These are phyloP conservation scores for Rhinolophus sinicus DNA, from an alignment of 2,113 vertebrate genomes.

Conservation along the genomic window DNA sequence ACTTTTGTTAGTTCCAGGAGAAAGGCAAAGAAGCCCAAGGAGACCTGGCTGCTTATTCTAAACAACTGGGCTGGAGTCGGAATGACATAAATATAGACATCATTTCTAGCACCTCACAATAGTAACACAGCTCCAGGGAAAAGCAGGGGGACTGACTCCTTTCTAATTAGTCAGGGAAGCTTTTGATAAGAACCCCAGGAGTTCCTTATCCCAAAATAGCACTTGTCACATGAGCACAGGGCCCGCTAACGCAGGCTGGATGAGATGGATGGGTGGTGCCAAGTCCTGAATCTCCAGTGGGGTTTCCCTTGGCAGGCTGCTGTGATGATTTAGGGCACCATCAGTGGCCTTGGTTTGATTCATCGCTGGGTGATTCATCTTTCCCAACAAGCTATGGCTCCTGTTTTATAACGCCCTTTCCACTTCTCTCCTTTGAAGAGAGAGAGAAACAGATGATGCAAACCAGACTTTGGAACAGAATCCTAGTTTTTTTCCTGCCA, in stretches of 20 bases:
- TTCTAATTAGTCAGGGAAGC: slow-evolving; percentile 49
- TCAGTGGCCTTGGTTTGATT: slow-evolving; percentile 82
- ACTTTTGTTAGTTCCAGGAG: slow-evolving; percentile 39
- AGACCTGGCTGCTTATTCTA: slow-evolving; percentile 38
- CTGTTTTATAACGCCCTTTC: slow-evolving; percentile 76
- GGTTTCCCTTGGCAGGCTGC: slow-evolving; percentile 80
- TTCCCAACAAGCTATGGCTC: slow-evolving; percentile 74
- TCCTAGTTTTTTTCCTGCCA: not conserved
- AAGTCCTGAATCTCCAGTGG: slow-evolving; percentile 81
- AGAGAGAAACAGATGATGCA: slow-evolving; percentile 15
- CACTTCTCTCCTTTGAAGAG: slow-evolving; percentile 43
- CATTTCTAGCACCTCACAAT: not conserved
- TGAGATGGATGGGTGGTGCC: slow-evolving; percentile 80
- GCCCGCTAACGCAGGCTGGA: not conserved
- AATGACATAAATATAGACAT: not conserved
- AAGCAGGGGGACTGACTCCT: not conserved
- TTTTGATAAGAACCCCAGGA: slow-evolving; percentile 59
- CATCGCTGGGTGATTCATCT: slow-evolving; percentile 83
- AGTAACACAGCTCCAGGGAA: not conserved
- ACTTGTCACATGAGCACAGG: slow-evolving; percentile 39
- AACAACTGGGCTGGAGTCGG: not conserved
- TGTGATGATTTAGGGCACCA: slow-evolving; percentile 83
- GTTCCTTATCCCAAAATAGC: slow-evolving; percentile 44
- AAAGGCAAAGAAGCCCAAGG: not conserved
- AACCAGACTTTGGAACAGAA: not conserved